phyloP scores from a whole-genome alignment of 2,797 vertebrate genomes.

The Molossus alvarezi region DNA sequence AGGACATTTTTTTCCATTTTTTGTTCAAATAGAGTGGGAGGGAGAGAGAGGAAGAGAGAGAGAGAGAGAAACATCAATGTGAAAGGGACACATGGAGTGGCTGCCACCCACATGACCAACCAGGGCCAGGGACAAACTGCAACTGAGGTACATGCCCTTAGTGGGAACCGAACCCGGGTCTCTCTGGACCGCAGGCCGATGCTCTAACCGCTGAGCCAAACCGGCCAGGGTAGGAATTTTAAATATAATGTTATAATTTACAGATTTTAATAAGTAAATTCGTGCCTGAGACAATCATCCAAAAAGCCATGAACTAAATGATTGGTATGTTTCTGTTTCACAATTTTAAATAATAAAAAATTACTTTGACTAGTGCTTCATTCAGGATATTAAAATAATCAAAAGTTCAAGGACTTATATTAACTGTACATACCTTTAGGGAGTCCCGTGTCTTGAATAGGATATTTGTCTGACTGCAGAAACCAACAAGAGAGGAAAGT shows the following conservation, averaged over 20 bases:
- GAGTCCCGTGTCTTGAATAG: constrained; percentile 95
- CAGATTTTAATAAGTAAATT: constrained; percentile 35
- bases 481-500: constrained; percentile 86
- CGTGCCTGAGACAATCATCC: constrained; percentile 7
- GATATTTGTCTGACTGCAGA: constrained; percentile 94
- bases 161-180: too few species aligned
- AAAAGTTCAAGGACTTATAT: constrained; percentile 34
- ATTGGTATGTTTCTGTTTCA: background rate
- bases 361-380: constrained; percentile 25
- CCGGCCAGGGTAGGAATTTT: background rate
- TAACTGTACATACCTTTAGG: constrained; percentile 92
- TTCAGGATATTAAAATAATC: background rate
- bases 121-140: too few species aligned
- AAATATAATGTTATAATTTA: background rate
- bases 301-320: background rate
- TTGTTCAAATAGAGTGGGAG: too few species aligned
- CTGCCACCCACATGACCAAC: too few species aligned
- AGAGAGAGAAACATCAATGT: too few species aligned
- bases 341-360: constrained; percentile 26
- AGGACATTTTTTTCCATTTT: too few species aligned
- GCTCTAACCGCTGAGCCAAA: too few species aligned
- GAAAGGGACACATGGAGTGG: too few species aligned
- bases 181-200: background rate
- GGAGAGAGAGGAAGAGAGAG: too few species aligned
- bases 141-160: too few species aligned